Evolutionary conservation across 2,888 invertebrate species (phyloP), one percentile per base, ranked within the genome.

Genomic region (Arctia plantaginis): DNA sequence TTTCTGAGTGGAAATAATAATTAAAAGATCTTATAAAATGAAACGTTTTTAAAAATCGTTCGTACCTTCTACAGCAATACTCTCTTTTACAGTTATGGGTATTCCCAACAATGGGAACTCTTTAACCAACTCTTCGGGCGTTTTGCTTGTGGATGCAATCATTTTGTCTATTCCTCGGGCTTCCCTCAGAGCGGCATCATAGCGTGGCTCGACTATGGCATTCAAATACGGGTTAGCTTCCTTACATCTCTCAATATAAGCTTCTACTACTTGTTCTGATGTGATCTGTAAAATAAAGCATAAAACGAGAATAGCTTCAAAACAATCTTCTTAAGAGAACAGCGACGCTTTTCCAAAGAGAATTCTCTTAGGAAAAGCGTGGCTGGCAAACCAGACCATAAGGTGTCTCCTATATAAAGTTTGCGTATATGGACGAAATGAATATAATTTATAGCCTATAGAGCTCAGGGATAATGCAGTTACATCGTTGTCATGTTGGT

Each of bases 61-160:
- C 80, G 79, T 90, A 97, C 98, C 98, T 96, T 97, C 97, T 3
- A 98, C 97, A 69, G 97, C 96, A 85, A 98, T 97, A 84, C 97
- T 97, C 91, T 98, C 98, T 91, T 98, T 99, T 0, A 98, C 97
- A 12, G 98, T 98, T 78, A 99, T 96, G 0, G 99, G 99, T 8
- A 99, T 96, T 8, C 99, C 99, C 18, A 98, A 93, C 77, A 98
- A 93, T 0, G 98, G 98, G 82, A 97, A 97, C 68, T 97, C 96
- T 75, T 96, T 95, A 79, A 96, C 97, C 85, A 98, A 94, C 71
- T 97, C 96, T 65, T 96, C 96, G n/a, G 96, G 93, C 4, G 94
- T 96, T 33, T 91, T 88, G 66, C 96, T 95, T 39, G 96, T 96
- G 65, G 95, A 95, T 18, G 94, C 95, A 47, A 98, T 95, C 88